Evolutionary conservation across 2,797 vertebrate genomes (phyloP), one percentile per base, ranked within the genome.

Genomic region (Centropyge bicolor): DNA sequence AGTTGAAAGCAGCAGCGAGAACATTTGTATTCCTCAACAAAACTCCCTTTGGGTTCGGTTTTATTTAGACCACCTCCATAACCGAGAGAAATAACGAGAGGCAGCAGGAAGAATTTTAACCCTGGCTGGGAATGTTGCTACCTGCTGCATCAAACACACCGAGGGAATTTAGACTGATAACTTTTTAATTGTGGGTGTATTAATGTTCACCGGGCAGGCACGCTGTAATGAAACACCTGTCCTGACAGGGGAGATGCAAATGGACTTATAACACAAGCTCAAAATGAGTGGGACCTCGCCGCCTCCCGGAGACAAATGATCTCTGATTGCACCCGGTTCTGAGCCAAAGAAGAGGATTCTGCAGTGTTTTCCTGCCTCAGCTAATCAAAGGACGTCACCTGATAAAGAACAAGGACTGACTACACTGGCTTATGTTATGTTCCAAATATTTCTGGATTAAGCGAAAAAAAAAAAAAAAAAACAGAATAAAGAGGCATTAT

Each of bases 11-110:
- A 64, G 62, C 46, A 45, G 68, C 24, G 36, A 75, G 75, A 80
- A 78, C 81, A 85, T 89, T 84, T 87, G 70, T 89, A 83, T 83
- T 89, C 83, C 65, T 81, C 59, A 62, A 80, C 67, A 69, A 84
- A 70, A 84, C 69, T 69, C 70, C 74, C 71, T 40, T 63, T 52
- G 27, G 70, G 77, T 70, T 82, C 84, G 38, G 54, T 71, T 84
- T 84, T 55, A 81, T 86, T 82, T 90, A 86, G 86, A 87, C 78
- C 57, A 68, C 71, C 79, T 91, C 82, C 81, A 82, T 70, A 78
- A 62, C 57, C 16, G 60, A 86, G 65, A 81, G 40, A 75, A 87
- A 83, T 75, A 76, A 69, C 40, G 69, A 49, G 48, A 24, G 20
- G 45, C 19, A 41, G 49, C 27, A 36, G 35, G 36, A 66, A 12